Percentiles rank a stretch among this genome's conserved stretches.
These are phyloP conservation scores for Nomada flava DNA, from an alignment of 2,888 invertebrate species.

Conservation along the genomic window DNA sequence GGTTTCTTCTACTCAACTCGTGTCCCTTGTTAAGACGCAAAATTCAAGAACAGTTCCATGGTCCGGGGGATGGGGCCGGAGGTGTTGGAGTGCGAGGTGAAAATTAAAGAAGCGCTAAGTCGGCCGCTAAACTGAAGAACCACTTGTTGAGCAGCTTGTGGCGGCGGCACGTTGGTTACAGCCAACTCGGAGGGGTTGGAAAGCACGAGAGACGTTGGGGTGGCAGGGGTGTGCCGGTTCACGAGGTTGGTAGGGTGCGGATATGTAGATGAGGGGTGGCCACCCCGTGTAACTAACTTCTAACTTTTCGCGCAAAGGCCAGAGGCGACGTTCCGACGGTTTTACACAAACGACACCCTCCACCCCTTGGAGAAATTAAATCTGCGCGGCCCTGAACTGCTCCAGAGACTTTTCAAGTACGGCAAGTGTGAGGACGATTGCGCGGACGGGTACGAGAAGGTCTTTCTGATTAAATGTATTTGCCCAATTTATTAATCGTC, in stretches of 20 bases:
- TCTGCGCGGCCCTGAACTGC: slow-evolving; percentile 18
- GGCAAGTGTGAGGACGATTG: too few species aligned
- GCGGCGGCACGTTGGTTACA: slow-evolving; percentile 69
- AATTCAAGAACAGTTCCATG: slow-evolving; percentile 18
- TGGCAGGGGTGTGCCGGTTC: slow-evolving; percentile 66
- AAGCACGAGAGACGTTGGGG: slow-evolving; percentile 54
- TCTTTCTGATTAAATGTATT: too few species aligned
- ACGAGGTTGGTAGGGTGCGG: slow-evolving; percentile 67
- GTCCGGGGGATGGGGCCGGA: neutral
- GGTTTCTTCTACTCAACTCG: neutral
- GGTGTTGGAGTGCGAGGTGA: slow-evolving; percentile 63
- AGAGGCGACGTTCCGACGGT: slow-evolving; percentile 64
- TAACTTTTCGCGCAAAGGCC: slow-evolving; percentile 80
- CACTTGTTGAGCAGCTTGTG: slow-evolving; percentile 82
- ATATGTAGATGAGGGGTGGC: slow-evolving; percentile 82
- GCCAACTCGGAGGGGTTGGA: slow-evolving; percentile 54
- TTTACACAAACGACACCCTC: slow-evolving; percentile 50
- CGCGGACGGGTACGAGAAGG: neutral
- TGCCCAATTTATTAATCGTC: too few species aligned
- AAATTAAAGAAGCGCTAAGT: slow-evolving; percentile 84
- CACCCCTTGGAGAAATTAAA: slow-evolving; percentile 53
- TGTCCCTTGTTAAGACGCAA: slow-evolving; percentile 50
- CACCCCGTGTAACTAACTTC: slow-evolving; percentile 82
- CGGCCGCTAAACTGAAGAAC: slow-evolving; percentile 83
- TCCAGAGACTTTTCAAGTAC: slow-evolving; percentile 8